phyloP scores from a whole-genome alignment of 2,888 invertebrate genomes.

The Chorisops tibialis region DNA sequence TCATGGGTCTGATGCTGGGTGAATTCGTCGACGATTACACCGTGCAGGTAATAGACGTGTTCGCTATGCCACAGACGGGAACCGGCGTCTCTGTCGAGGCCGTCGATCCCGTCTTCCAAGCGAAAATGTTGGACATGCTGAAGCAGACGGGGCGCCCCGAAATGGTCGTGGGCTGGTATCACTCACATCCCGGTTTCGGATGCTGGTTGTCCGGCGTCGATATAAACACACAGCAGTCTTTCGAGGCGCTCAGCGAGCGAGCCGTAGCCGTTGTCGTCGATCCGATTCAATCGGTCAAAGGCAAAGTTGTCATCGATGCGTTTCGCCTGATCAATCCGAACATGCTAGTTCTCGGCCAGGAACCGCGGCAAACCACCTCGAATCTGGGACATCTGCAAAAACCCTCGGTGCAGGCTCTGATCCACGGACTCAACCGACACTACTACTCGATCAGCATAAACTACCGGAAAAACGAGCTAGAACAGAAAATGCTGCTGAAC shows the following conservation, averaged over 20 bases:
- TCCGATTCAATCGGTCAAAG: conserved; percentile 99
- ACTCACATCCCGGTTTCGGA: conserved; percentile 99
- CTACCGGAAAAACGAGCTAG: conserved; percentile 97
- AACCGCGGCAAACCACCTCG: conserved; percentile 97
- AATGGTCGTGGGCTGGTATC: conserved; percentile 99
- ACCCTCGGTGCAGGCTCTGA: conserved; percentile 97
- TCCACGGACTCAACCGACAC: conserved; percentile 97
- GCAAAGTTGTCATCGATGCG: conserved; percentile 98
- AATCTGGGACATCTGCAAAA: conserved; percentile 98
- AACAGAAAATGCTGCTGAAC: conserved; percentile 98
- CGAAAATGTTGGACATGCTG: conserved; percentile 98
- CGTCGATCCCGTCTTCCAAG: conserved; percentile 99
- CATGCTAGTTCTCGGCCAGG: conserved; percentile 98
- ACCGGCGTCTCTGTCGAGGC: conserved; percentile 98
- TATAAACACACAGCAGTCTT: conserved; percentile 99
- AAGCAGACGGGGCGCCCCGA: conserved; percentile 98
- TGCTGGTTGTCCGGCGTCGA: conserved; percentile 99
- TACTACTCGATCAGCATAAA: conserved; percentile 99
- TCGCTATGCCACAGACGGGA: conserved; percentile 99
- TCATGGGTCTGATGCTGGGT: conserved; percentile 96
- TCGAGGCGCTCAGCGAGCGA: conserved; percentile 95
- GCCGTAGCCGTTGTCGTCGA: conserved; percentile 99
- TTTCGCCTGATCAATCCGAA: conserved; percentile 98
- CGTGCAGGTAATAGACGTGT: conserved; percentile 97
- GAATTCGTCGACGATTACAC: conserved; percentile 99